A percentile compares a stretch with the other conserved stretches of the same genome.
Evolutionary conservation across 2,888 invertebrate species (phyloP).

Genomic region (Drosophila formosana): DNA sequence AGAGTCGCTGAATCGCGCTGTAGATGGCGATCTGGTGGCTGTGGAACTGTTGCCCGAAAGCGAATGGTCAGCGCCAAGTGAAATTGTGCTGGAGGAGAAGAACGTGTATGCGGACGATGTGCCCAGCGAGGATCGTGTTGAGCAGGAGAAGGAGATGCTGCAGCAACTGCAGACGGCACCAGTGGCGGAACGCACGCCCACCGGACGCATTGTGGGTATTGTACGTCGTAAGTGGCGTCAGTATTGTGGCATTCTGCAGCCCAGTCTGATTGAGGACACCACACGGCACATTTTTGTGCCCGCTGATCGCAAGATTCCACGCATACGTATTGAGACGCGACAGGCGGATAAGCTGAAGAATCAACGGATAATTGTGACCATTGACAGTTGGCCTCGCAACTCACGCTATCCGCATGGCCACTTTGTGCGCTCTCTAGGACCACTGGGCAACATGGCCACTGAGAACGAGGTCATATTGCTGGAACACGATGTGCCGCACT

Average conservation of each 20-base stretch:
- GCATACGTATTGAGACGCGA: conserved; percentile 97
- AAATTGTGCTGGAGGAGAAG: conserved; percentile 90
- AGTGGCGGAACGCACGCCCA: conserved; percentile 86
- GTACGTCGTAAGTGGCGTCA: conserved; percentile 98
- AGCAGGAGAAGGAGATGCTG: conserved; percentile 86
- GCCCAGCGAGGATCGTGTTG: conserved; percentile 67
- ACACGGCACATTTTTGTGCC: conserved; percentile 96
- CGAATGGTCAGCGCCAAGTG: conserved; percentile 96
- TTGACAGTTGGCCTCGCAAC: conserved; percentile 98
- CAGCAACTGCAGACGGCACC: conserved; percentile 68
- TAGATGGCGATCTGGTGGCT: conserved; percentile 97
- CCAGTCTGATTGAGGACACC: conserved; percentile 89
- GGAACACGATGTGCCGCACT: conserved; percentile 98
- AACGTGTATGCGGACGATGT: conserved; percentile 89
- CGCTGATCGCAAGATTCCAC: conserved; percentile 96
- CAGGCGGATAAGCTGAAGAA: conserved; percentile 92
- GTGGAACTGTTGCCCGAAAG: conserved; percentile 94
- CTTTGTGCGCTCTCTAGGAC: conserved; percentile 96
- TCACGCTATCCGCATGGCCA: conserved; percentile 98
- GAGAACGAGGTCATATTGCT: conserved; percentile 98
- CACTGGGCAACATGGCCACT: conserved; percentile 96
- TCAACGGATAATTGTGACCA: conserved; percentile 96
- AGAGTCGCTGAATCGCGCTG: conserved; percentile 94
- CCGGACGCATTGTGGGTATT: conserved; percentile 95
- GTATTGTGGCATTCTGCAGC: conserved; percentile 97